Percentiles rank a stretch among this genome's conserved stretches.
Conservation (phyloP, 2,797 vertebrate species). For the Periparus ater region DNA sequence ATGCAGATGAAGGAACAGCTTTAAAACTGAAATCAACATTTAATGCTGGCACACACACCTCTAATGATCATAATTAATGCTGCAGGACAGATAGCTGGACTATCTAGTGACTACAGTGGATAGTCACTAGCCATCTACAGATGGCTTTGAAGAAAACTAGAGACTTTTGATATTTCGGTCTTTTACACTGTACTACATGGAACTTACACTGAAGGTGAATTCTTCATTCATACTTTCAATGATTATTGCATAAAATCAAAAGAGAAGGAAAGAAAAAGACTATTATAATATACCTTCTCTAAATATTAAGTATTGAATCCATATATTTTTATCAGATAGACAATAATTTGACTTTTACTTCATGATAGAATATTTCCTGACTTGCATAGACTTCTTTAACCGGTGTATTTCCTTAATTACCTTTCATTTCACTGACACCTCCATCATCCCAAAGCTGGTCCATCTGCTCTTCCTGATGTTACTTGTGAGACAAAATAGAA, state of each 20-base stretch:
- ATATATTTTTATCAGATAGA: not conserved
- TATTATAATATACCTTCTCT: constrained; percentile 7
- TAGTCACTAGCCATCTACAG: not conserved
- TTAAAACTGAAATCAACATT: not conserved
- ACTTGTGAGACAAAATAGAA: constrained; percentile 9
- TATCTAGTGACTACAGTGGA: not conserved
- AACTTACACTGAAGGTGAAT: constrained; percentile 36
- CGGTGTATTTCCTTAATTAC: constrained; percentile 11
- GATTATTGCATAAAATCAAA: constrained; percentile 33
- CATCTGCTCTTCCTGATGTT: constrained; percentile 19
- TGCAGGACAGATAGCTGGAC: not conserved
- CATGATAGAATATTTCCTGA: constrained; percentile 19
- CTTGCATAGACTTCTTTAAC: not conserved
- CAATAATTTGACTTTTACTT: constrained; percentile 34
- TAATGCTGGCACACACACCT: not conserved
- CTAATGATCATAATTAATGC: not conserved
- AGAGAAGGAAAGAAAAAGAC: not conserved
- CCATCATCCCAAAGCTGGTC: not conserved
- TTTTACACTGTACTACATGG: not conserved
- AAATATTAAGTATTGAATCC: constrained; percentile 8
- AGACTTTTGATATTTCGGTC: not conserved
- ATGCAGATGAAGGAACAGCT: not conserved
- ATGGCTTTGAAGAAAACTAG: not conserved
- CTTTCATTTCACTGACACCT: not conserved
- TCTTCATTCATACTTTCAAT: constrained; percentile 7